Evolutionary conservation across 2,797 vertebrate species (phyloP).

Genomic region (Urophycis tenuis): DNA sequence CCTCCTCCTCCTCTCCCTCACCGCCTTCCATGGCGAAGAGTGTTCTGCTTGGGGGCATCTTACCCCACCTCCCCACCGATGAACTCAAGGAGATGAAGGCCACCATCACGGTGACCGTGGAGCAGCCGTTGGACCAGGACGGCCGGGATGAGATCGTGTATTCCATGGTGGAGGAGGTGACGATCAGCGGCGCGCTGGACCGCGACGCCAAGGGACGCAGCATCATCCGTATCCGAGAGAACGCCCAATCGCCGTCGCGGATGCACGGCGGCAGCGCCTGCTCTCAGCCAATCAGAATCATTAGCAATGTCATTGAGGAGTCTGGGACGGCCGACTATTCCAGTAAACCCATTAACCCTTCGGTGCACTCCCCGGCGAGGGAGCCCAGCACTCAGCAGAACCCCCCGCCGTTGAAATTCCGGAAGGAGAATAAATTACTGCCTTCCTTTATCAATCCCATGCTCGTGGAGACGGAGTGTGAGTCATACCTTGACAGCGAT

Average conservation of each 20-base stretch:
- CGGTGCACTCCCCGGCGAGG: slow-evolving; percentile 49
- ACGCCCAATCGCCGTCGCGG: slow-evolving; percentile 69
- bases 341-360: slow-evolving; percentile 5
- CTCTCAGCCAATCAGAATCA: slow-evolving; percentile 88
- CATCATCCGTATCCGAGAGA: slow-evolving; percentile 86
- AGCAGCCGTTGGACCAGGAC: slow-evolving; percentile 88
- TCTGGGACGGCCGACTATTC: slow-evolving; percentile 53
- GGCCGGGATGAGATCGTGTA: slow-evolving; percentile 96
- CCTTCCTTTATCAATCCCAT: slow-evolving; percentile 85
- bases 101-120: slow-evolving; percentile 90
- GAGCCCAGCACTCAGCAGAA: slow-evolving; percentile 66
- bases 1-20: slow-evolving; percentile 48
- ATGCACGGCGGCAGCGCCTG: slow-evolving; percentile 67
- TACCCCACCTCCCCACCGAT: slow-evolving; percentile 51
- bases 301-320: slow-evolving; percentile 88
- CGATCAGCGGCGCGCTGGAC: slow-evolving; percentile 80
- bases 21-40: slow-evolving; percentile 61
- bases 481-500: slow-evolving; percentile 64
- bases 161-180: slow-evolving; percentile 93
- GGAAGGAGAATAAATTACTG: slow-evolving; percentile 58
- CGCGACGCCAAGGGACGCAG: slow-evolving; percentile 77
- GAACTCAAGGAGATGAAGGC: slow-evolving; percentile 80
- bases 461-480: slow-evolving; percentile 77
- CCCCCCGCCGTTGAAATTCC: slow-evolving; percentile 62
- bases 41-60: slow-evolving; percentile 49